Evolutionary conservation across 2,888 invertebrate species (phyloP), one percentile per base, ranked within the genome.

Genomic region (Drosophila macrospina): DNA sequence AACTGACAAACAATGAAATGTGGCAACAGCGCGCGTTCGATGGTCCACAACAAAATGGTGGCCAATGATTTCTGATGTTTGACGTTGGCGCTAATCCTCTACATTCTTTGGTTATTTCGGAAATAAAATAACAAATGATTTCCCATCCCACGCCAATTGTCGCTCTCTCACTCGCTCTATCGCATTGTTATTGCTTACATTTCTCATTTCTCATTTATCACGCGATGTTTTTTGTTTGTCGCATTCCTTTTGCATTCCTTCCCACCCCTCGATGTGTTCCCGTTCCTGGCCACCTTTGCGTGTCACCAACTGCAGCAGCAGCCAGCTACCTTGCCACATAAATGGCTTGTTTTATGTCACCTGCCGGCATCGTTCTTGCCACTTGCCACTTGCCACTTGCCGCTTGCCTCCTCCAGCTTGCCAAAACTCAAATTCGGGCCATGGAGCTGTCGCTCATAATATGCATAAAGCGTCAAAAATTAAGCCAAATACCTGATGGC

Each of bases 1-100:
- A 82, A 88, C 82, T 81, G 86, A 84, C 88, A 88, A 84, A 88
- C 86, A 88, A 81, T 84, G 87, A 84, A 88, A 84, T 80, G 79
- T 66, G 88, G 64, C 82, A 69, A 72, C 69, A 57, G 56, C 37
- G 64, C 54, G 41, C 16, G 52, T 36, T 47, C 45, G 56, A 45
- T 52, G 47, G 51, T 61, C 55, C 59, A 36, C 52, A 60, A 44
- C 76, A 67, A 74, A 84, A 84, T 84, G 75, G 59, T 71, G 66
- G 47, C 54, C 71, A 65, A 80, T 77, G 86, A 81, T 80, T 86
- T 63, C 78, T 63, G 60, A 80, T 84, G 81, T 66, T 80, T 56
- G 57, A 45, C 59, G 36, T 50, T 66, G 52, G 59, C 56, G 74
- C 79, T 86, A 86, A 86, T 85, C 75, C 85, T 63, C 52, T 62